Conservation (phyloP, 2,888 invertebrate genomes). For the Beris chalybata region DNA sequence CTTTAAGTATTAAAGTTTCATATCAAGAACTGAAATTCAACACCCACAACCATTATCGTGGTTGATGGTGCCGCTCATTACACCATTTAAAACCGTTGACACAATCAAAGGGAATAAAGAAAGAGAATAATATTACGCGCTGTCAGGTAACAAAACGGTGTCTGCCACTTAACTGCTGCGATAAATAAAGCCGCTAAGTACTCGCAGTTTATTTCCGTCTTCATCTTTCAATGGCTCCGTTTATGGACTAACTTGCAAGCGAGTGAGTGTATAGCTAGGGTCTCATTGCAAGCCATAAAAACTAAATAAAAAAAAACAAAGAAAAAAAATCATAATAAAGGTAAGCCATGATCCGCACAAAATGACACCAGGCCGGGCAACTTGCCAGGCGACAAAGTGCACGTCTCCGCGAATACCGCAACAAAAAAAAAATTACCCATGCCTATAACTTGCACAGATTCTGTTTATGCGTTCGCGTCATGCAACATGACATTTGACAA, state of each 20-base stretch:
- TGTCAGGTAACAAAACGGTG: conserved; percentile 36
- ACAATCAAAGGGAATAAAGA: conserved; percentile 34
- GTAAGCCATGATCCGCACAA: background rate
- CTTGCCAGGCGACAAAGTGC: conserved; percentile 9
- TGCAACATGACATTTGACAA: conserved; percentile 45
- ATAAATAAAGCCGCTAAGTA: conserved; percentile 38
- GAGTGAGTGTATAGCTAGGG: background rate
- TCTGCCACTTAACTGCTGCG: conserved; percentile 33
- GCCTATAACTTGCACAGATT: conserved; percentile 2
- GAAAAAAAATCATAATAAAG: background rate
- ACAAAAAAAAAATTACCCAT: conserved; percentile 12
- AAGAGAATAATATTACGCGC: conserved; percentile 17
- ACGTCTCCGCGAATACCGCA: conserved; percentile 17
- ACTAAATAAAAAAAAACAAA: background rate
- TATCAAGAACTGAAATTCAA: conserved; percentile 25
- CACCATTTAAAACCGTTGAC: conserved; percentile 34
- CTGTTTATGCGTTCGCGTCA: conserved; percentile 38
- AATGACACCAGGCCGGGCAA: background rate
- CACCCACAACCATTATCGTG: conserved; percentile 18
- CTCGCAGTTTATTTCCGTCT: conserved; percentile 37
- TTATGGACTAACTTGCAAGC: background rate
- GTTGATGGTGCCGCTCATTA: conserved; percentile 38
- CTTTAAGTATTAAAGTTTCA: background rate
- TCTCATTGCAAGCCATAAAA: no score
- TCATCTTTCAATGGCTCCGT: conserved; percentile 35